Percentiles rank a stretch among this genome's conserved stretches.
Evolutionary conservation across 2,113 vertebrate species (phyloP).

Genomic region (Ictidomys tridecemlineatus): DNA sequence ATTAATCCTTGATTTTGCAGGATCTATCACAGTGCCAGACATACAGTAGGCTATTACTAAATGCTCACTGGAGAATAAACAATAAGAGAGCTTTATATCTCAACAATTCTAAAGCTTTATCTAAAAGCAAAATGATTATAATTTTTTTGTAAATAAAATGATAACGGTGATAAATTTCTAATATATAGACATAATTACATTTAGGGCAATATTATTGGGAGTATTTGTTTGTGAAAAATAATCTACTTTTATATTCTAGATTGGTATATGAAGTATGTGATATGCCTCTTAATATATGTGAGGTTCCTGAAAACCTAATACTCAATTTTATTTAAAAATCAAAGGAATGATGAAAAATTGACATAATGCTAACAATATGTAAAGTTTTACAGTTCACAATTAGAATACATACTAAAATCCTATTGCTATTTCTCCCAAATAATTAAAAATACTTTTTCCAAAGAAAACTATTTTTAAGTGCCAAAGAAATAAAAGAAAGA

Average conservation of each 20-base stretch:
- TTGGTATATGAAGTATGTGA: conserved; percentile 59
- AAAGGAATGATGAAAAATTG: conserved; percentile 84
- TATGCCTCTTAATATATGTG: conserved; percentile 78
- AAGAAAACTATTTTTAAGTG: conserved; percentile 73
- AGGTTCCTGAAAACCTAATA: conserved; percentile 78
- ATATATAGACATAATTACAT: conserved; percentile 52
- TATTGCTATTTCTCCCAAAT: conserved; percentile 79
- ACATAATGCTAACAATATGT: conserved; percentile 79
- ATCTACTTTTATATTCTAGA: conserved; percentile 62
- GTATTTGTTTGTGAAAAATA: conserved; percentile 64
- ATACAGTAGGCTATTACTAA: neutral
- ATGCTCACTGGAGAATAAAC: conserved; percentile 4
- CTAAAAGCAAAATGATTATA: conserved; percentile 31
- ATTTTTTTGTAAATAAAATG: conserved; percentile 45
- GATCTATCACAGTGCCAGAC: neutral
- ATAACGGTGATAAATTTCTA: conserved; percentile 60
- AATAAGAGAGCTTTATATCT: neutral
- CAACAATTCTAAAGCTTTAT: conserved; percentile 22
- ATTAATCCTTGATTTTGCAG: neutral
- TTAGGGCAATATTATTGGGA: conserved; percentile 20
- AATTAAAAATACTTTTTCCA: conserved; percentile 85
- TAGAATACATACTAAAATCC: conserved; percentile 83
- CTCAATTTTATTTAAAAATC: conserved; percentile 79
- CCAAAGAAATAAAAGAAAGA: conserved; percentile 63
- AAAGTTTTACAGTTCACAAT: conserved; percentile 84